Percentiles rank a stretch among this genome's conserved stretches.
phyloP scores from a whole-genome alignment of 37 sponge, comb jelly and placozoan genomes.

The Cladorhizidae sp. region DNA sequence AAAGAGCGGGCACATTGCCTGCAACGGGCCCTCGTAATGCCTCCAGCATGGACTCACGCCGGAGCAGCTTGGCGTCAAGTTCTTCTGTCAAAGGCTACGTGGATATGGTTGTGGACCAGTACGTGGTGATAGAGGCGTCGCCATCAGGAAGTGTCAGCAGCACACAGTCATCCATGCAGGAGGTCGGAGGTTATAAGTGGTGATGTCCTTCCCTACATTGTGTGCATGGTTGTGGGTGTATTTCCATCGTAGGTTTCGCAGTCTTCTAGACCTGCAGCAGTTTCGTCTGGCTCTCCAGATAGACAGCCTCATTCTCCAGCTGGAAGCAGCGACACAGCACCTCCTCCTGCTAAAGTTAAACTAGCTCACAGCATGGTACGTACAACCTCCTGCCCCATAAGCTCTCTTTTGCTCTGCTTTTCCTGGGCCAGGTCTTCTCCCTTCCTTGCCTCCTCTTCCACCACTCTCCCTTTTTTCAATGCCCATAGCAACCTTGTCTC shows the following conservation, averaged over 20 bases:
- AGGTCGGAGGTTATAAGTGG: background rate
- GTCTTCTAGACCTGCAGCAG: too few species aligned
- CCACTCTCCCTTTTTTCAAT: background rate
- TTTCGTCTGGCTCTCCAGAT: too few species aligned
- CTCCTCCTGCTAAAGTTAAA: too few species aligned
- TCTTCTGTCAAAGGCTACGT: slow-evolving; percentile 7
- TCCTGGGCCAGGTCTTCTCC: background rate
- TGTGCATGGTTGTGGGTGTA: background rate
- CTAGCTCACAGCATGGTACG: too few species aligned
- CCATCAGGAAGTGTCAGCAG: background rate
- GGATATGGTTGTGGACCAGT: slow-evolving; percentile 23
- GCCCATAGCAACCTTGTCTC: background rate
- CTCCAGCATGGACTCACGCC: slow-evolving; percentile 44
- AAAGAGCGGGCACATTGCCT: background rate
- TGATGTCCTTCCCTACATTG: background rate
- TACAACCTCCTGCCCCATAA: background rate
- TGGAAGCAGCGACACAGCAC: too few species aligned
- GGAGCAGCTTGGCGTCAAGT: background rate
- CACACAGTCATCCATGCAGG: background rate
- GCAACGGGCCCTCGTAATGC: background rate
- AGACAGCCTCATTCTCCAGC: too few species aligned
- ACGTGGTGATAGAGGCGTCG: slow-evolving; percentile 49
- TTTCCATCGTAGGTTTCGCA: background rate
- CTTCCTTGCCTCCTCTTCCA: background rate
- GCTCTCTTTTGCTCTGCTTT: background rate